Evolutionary conservation across 2,113 vertebrate species (phyloP).

Genomic region (Salvelinus fontinalis): DNA sequence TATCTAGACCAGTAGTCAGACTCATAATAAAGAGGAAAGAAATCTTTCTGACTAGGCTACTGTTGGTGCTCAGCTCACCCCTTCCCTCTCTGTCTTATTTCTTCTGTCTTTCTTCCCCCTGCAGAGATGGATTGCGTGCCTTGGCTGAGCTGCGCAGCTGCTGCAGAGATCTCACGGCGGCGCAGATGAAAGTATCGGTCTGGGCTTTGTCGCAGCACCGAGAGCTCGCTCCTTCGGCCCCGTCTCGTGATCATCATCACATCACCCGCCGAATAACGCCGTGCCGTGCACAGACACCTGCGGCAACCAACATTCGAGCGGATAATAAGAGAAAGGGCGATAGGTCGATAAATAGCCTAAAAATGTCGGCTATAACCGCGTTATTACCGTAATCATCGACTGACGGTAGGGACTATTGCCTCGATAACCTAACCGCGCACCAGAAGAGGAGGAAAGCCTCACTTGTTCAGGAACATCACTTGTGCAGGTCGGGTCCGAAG

Average conservation of each 20-base stretch:
- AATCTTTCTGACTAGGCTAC: too few relatives aligned
- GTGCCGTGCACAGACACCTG: too few relatives aligned
- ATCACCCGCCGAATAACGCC: not conserved
- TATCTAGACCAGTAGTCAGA: too few relatives aligned
- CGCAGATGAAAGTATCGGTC: not conserved
- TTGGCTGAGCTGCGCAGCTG: constrained; percentile 15
- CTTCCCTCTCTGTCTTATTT: not conserved
- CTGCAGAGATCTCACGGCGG: not conserved
- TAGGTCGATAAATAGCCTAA: not conserved
- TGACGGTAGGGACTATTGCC: not conserved
- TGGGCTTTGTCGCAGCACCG: constrained; percentile 23
- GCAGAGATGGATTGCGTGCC: not conserved
- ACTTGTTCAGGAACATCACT: too few relatives aligned
- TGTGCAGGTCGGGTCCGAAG: too few relatives aligned
- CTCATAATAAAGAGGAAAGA: too few relatives aligned
- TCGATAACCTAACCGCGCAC: too few relatives aligned
- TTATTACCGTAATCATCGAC: too few relatives aligned
- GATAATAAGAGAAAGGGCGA: not conserved
- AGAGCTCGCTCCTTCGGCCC: not conserved
- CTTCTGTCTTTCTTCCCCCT: not conserved
- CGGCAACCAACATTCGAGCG: not conserved
- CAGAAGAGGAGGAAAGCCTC: too few relatives aligned
- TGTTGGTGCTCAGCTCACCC: not conserved
- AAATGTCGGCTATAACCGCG: too few relatives aligned
- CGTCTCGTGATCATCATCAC: too few relatives aligned